Evolutionary conservation across 2,113 vertebrate species (phyloP), one percentile per base, ranked within the genome.

Genomic region (Cyanoderma ruficeps): DNA sequence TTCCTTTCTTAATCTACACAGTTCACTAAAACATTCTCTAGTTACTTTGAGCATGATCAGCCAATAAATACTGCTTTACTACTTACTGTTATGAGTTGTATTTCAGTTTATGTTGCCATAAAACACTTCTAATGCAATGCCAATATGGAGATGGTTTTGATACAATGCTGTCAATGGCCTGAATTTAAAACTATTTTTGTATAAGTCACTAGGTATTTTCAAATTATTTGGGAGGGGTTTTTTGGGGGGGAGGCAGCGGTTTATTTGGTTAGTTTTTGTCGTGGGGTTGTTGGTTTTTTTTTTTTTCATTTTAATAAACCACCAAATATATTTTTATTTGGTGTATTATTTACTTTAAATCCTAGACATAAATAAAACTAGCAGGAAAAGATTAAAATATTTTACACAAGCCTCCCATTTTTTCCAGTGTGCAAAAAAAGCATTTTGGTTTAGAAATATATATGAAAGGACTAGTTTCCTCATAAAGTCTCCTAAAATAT

Each of bases 61-160:
- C 75, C 92, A 94, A 93, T 90, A 95, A 91, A 96, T 95, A 86
- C 47, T 60, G 49, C 33, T 94, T 94, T 96, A 93, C 84, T 86
- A 49, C 61, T 76, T 83, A 53, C 46, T 94, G 87, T 87, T 96
- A 90, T 80, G 74, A 97, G 93, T 94, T 93, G 77, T 77, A 92
- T 93, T 94, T 90, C 71, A 74, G 60, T 95, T 92, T 96, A 94
- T 52, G 63, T 89, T 86, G 79, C 72, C 57, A 89, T 86, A 93
- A 97, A 95, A 93, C 50, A 68, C 63, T 72, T 69, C 56, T 69
- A 88, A 93, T 31, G 60, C 63, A 83, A 90, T 30, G 44, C 59
- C 83, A 94, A 46, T 74, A 57, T 0, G 0, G 79, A 83, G 79
- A 91, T 19, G 41, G n/a, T 50, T 93, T 90, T 46, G 37, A 90